Evolutionary conservation across 2,113 vertebrate species (phyloP).

Genomic region (Herpetotheres cachinnans): DNA sequence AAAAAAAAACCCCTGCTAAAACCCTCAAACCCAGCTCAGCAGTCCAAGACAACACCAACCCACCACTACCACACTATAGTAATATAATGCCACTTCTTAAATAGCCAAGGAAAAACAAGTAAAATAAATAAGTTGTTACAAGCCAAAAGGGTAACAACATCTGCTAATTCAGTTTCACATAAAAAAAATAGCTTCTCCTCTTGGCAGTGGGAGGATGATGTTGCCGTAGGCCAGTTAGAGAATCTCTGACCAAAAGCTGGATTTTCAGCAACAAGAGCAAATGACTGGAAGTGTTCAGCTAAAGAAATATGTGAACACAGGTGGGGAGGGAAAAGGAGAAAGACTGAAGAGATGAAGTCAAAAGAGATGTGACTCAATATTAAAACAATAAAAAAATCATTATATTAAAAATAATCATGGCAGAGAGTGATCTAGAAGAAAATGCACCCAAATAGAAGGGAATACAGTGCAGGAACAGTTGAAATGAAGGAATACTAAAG

Average conservation of each 20-base stretch:
- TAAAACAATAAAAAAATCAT: background rate
- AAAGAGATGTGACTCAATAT: background rate
- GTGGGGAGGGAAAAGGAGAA: background rate
- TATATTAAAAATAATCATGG: background rate
- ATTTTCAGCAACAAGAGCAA: background rate
- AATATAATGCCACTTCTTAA: background rate
- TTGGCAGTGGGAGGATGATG: background rate
- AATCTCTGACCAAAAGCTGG: background rate
- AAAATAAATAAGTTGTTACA: background rate
- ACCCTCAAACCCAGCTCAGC: background rate
- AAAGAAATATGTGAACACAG: background rate
- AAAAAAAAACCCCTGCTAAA: background rate
- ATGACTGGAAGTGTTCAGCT: background rate
- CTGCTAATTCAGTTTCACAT: background rate
- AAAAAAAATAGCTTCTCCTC: background rate
- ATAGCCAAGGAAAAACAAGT: background rate
- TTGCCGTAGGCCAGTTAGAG: background rate
- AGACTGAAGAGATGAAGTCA: background rate
- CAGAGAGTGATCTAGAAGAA: background rate
- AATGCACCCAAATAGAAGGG: background rate
- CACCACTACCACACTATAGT: background rate
- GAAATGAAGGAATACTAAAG: background rate
- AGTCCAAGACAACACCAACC: background rate
- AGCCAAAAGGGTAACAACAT: background rate
- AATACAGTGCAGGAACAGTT: background rate